Conservation (phyloP, 1,140 invertebrate genomes). For the Orius laevigatus region DNA sequence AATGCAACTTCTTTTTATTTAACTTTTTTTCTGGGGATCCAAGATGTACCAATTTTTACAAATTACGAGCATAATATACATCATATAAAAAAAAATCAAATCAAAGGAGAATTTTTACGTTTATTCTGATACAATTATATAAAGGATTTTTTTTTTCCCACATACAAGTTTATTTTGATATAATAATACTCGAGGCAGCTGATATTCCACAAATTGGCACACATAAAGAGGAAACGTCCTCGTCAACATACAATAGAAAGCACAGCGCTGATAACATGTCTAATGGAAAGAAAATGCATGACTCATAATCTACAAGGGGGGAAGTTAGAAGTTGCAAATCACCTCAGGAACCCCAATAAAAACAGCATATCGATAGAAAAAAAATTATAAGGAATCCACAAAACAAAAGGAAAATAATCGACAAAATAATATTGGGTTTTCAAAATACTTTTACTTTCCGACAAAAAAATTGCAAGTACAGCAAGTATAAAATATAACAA, state of each 20-base stretch:
- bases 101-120: background rate
- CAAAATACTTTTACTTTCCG: background rate
- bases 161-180: conserved; percentile 14
- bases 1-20: conserved; percentile 21
- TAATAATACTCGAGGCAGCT: conserved; percentile 5
- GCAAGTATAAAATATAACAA: background rate
- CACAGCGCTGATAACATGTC: conserved; percentile 10
- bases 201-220: conserved; percentile 18
- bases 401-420: too few relatives aligned
- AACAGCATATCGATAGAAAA: conserved; percentile 4
- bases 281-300: background rate
- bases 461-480: conserved; percentile 1
- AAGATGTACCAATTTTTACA: conserved; percentile 10
- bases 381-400: conserved; percentile 4
- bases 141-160: conserved; percentile 9
- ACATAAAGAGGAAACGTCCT: conserved; percentile 14
- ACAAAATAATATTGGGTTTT: background rate
- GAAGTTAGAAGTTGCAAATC: conserved; percentile 9
- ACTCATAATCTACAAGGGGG: background rate
- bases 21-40: conserved; percentile 16
- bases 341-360: conserved; percentile 10
- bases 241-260: conserved; percentile 12
- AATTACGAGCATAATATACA: conserved; percentile 1
- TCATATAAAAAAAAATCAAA: conserved; percentile 14
- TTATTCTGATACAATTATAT: conserved; percentile 3